phyloP scores from a whole-genome alignment of 1,140 invertebrate species.

The Elysia chlorotica region DNA sequence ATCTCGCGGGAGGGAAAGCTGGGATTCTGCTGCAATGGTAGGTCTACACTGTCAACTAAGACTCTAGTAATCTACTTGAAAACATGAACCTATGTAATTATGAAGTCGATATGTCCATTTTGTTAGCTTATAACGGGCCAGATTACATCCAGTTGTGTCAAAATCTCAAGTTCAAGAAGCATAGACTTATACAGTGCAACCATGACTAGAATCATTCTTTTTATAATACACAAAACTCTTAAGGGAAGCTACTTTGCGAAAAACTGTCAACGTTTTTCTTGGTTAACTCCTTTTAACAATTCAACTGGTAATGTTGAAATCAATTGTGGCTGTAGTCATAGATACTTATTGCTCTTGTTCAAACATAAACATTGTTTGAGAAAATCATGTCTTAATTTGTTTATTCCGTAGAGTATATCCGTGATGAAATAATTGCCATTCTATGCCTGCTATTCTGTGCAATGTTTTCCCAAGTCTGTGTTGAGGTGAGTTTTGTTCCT shows the following conservation, averaged over 20 bases:
- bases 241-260: background rate
- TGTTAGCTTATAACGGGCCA: background rate
- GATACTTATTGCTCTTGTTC: background rate
- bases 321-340: background rate
- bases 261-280: background rate
- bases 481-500: constrained; percentile 39
- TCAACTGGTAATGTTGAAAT: background rate
- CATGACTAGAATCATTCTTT: background rate
- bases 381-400: background rate
- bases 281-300: background rate
- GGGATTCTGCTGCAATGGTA: constrained; percentile 34
- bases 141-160: no score
- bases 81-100: background rate
- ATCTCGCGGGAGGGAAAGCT: constrained; percentile 21
- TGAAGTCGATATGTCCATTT: background rate
- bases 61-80: background rate
- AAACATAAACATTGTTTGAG: no score
- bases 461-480: constrained; percentile 47
- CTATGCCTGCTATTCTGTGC: constrained; percentile 45
- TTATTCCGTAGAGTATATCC: constrained; percentile 41
- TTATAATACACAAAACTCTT: background rate
- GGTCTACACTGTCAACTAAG: background rate
- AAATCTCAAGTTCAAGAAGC: no score
- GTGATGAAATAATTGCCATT: constrained; percentile 47
- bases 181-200: no score